These are phyloP conservation scores for Colostygia pectinataria DNA, from an alignment of 2,888 invertebrate genomes.

Conservation along the genomic window DNA sequence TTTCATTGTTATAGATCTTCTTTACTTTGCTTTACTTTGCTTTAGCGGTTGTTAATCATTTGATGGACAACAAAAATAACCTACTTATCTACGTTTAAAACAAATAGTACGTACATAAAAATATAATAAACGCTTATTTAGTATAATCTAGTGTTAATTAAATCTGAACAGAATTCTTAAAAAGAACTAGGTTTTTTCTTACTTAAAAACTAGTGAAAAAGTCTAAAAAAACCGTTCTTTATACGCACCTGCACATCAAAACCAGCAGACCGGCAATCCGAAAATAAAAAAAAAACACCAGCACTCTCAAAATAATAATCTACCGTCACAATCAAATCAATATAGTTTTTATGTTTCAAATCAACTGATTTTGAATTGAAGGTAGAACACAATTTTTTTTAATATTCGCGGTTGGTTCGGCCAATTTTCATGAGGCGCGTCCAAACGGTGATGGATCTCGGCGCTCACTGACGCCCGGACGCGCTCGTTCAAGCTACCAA, in stretches of 20 bases:
- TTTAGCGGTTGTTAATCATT: no score
- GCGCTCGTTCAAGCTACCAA: constrained; percentile 7
- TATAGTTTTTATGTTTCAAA: constrained; percentile 6
- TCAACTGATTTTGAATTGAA: constrained; percentile 1
- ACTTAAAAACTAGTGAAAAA: no score
- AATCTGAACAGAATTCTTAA: no score
- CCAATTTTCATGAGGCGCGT: constrained; percentile 42
- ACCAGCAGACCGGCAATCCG: constrained; percentile 12
- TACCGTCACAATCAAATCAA: constrained; percentile 1
- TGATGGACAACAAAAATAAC: no score
- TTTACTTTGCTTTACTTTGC: no score
- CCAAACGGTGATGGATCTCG: constrained; percentile 57
- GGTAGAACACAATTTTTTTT: constrained; percentile 35
- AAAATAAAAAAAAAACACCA: constrained; percentile 4
- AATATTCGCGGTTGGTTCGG: constrained; percentile 43
- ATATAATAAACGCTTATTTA: no score
- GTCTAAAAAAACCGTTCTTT: no score
- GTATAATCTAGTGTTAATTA: no score
- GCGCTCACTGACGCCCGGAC: constrained; percentile 54
- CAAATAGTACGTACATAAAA: no score
- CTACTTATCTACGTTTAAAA: no score
- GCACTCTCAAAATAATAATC: constrained; percentile 3
- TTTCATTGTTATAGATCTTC: no score
- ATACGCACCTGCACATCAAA: constrained; percentile 16
- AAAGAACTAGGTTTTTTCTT: no score